Percentiles rank a stretch among this genome's conserved stretches.
Conservation (phyloP, 2,797 vertebrate genomes). For the Odontamblyopus lacepedii region DNA sequence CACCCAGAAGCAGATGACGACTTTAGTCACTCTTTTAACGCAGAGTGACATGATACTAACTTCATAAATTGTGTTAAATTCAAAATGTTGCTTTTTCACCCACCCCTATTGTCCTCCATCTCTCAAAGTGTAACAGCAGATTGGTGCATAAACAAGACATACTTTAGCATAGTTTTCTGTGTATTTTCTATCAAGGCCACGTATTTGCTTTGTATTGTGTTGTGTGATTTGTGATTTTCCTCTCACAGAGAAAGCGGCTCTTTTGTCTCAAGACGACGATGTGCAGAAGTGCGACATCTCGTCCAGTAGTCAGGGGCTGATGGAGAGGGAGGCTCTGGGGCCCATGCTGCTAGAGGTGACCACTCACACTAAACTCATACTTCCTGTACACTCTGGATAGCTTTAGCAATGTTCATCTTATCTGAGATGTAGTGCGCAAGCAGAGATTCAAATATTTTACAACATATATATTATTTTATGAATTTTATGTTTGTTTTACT, state of each 20-base stretch:
- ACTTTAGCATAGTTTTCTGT: background rate
- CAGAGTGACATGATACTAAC: too few species aligned
- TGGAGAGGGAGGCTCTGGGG: conserved; percentile 91
- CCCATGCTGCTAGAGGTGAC: conserved; percentile 91
- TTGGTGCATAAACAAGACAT: background rate
- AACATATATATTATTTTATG: too few species aligned
- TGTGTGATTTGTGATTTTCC: conserved; percentile 4
- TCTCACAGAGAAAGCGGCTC: conserved; percentile 81
- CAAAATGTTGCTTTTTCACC: too few species aligned
- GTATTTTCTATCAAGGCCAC: too few species aligned
- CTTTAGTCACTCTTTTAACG: too few species aligned
- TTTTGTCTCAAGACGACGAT: conserved; percentile 83
- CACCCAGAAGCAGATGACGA: too few species aligned
- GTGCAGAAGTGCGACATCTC: conserved; percentile 96
- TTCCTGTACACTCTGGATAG: background rate
- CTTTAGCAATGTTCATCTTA: too few species aligned
- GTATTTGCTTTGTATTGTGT: background rate
- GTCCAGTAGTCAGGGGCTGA: conserved; percentile 91
- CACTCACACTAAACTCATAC: background rate
- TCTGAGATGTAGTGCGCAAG: too few species aligned
- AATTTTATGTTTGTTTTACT: too few species aligned
- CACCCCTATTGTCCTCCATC: too few species aligned
- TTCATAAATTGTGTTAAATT: too few species aligned
- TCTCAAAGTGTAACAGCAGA: background rate
- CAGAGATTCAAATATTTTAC: too few species aligned